Percentiles rank a stretch among this genome's conserved stretches.
phyloP scores from a whole-genome alignment of 1,140 invertebrate species.

The Drosophila sechellia region DNA sequence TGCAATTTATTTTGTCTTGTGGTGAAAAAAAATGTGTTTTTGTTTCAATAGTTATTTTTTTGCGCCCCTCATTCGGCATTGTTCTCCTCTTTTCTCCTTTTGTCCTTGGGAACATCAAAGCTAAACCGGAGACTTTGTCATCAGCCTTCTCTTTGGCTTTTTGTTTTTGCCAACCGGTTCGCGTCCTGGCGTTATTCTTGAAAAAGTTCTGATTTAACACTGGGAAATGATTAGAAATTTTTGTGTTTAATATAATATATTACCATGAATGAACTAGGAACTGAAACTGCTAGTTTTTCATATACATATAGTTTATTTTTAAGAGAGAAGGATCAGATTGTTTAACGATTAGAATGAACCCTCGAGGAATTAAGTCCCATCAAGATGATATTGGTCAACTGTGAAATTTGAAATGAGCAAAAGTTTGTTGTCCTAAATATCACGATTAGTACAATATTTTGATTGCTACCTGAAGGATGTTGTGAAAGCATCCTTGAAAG shows the following conservation, averaged over 20 bases:
- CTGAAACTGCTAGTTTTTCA: too few relatives aligned
- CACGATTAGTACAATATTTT: conserved; percentile 48
- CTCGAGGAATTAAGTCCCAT: neutral
- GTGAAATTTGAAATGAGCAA: conserved; percentile 9
- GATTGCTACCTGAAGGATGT: conserved; percentile 51
- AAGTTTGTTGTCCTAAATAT: conserved; percentile 3
- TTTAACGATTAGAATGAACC: too few relatives aligned
- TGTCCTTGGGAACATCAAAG: conserved; percentile 75
- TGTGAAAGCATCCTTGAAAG: conserved; percentile 14
- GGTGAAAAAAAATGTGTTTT: conserved; percentile 61
- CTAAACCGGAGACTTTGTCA: conserved; percentile 65
- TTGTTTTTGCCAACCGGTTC: conserved; percentile 46
- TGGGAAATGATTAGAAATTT: conserved; percentile 11
- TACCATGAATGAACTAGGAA: too few relatives aligned
- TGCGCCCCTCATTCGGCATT: conserved; percentile 44
- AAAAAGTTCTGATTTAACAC: conserved; percentile 17
- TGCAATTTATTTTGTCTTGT: conserved; percentile 65
- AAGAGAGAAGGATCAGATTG: too few relatives aligned
- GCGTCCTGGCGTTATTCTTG: conserved; percentile 37
- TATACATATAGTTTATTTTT: too few relatives aligned
- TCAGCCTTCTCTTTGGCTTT: conserved; percentile 44
- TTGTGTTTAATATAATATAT: neutral
- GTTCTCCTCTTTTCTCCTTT: conserved; percentile 37
- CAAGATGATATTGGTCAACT: conserved; percentile 1
- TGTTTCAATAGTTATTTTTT: conserved; percentile 66